Percentiles rank a stretch among this genome's conserved stretches.
Evolutionary conservation across 2,797 vertebrate genomes (phyloP).

Genomic region (Eospalax fontanierii): DNA sequence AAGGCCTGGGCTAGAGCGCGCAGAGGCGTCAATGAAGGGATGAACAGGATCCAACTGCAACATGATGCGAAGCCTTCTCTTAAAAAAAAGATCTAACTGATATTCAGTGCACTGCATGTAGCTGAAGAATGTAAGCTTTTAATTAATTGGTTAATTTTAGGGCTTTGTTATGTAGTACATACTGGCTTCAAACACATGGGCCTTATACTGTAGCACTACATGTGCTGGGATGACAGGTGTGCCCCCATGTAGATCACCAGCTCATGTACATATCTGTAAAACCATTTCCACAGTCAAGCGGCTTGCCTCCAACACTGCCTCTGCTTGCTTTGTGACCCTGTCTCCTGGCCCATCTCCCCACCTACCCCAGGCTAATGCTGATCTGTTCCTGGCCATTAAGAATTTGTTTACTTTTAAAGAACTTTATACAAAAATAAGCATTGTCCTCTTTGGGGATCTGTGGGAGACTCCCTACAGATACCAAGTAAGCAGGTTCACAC

Average conservation of each 20-base stretch:
- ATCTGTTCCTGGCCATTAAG: background rate
- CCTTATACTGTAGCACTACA: too few species aligned
- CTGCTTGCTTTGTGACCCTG: background rate
- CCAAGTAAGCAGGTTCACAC: background rate
- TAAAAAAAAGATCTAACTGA: too few species aligned
- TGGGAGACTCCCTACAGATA: background rate
- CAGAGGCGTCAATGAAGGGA: too few species aligned
- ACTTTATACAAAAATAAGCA: background rate
- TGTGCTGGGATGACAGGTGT: background rate
- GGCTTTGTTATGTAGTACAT: too few species aligned
- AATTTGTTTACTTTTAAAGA: background rate
- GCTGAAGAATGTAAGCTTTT: too few species aligned
- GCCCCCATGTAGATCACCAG: accelerated
- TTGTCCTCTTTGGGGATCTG: background rate
- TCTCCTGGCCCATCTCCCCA: background rate
- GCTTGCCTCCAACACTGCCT: background rate
- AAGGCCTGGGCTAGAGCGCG: too few species aligned
- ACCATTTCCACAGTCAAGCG: background rate
- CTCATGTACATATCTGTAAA: background rate
- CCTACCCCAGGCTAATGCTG: background rate
- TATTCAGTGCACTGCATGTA: too few species aligned
- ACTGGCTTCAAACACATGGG: too few species aligned
- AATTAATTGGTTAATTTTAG: too few species aligned
- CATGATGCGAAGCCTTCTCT: too few species aligned
- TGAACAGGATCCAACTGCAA: too few species aligned